Conservation (phyloP, 2,797 vertebrate species). For the Calcarius lapponicus region DNA sequence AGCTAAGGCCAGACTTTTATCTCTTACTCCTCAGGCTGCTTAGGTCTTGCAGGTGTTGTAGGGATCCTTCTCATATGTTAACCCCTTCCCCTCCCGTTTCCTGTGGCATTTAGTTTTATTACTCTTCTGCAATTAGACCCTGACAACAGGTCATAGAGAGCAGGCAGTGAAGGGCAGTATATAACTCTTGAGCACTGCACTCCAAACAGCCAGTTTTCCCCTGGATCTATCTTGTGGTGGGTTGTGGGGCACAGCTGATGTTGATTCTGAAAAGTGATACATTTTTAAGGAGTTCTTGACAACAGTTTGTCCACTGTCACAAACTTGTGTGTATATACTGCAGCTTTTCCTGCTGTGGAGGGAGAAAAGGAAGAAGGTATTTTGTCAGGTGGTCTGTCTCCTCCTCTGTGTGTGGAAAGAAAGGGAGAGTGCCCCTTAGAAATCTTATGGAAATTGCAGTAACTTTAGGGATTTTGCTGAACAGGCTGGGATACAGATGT, state of each 20-base stretch:
- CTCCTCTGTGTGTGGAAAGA: neutral
- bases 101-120: neutral
- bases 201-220: neutral
- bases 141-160: fast-evolving
- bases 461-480: neutral
- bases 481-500: neutral
- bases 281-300: neutral
- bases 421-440: neutral
- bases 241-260: neutral
- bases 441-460: neutral
- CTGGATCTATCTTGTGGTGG: neutral
- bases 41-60: neutral
- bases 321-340: neutral
- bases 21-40: neutral
- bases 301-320: neutral
- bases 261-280: neutral
- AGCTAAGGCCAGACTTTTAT: neutral
- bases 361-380: neutral
- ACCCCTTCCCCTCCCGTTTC: neutral
- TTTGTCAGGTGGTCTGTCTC: neutral
- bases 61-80: neutral
- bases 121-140: neutral
- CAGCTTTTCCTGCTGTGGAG: neutral
- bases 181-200: neutral
- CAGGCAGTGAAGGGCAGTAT: neutral